Evolutionary conservation across 2,888 invertebrate species (phyloP), one percentile per base, ranked within the genome.

Genomic region (Drosophila atroscutellata): DNA sequence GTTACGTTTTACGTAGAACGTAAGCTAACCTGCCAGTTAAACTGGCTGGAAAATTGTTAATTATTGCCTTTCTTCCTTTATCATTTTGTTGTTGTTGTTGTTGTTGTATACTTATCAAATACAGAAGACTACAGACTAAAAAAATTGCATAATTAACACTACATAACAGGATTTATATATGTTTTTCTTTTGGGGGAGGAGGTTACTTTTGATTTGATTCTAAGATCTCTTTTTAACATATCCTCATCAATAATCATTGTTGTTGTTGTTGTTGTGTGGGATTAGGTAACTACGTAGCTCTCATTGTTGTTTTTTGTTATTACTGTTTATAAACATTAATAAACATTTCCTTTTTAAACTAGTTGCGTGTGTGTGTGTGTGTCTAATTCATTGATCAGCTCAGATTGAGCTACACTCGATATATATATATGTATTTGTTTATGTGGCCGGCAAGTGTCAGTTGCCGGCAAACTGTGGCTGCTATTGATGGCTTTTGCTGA

Each of bases 401-500:
- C 28, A 24, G 42, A 8, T 58, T 57, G 52, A 61, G 58, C 57
- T 61, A 24, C 32, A 58, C 26, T 52, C 3, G n/a, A 30, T 39
- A 42, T 36, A 3, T 3, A n/a, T 26, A n/a, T 34, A 9, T 42
- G 1, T 56, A 1, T 61, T 2, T 42, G 3, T 39, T 37, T 52
- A 42, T 24, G 30, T 39, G 20, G 64, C 39, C 73, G 75, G 65
- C 77, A 61, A 52, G 39, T 32, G 55, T 75, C 74, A 81, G 54
- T 80, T 76, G 83, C 81, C 82, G 87, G 74, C 81, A 37, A 65
- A 77, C 82, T 81, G 87, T 91, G 91, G 91, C 88, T 92, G 92
- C 91, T 92, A 96, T 94, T 98, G 97, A 94, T 98, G 98, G 93
- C 97, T 97, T 94, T 98, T 98, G 94, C 98, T 98, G 85, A 98